Base-by-base conservation (phyloP, 2,888 invertebrate species). In the Didymodactylos carnosus region DNA sequence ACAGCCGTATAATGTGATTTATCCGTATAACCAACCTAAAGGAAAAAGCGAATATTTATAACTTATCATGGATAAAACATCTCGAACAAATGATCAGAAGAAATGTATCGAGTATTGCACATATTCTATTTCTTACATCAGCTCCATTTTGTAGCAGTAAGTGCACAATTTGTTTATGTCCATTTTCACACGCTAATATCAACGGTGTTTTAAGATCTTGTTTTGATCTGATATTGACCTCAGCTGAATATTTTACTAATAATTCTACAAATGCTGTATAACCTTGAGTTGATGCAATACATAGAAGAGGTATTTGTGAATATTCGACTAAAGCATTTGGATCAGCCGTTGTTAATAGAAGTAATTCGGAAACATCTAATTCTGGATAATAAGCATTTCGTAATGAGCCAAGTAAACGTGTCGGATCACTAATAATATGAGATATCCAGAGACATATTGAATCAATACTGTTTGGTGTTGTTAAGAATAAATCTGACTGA, bases 261-360 rank as follows among this genome's bases (percentile, higher is more conserved):
- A 94, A 85, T 5, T 90, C 89, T 7, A 92, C 91, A 91, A 95
- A 91, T 13, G 93, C 90, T 23, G 89, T 86, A 73, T 91, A 91
- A n/a, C 94, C 95, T 84, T 93, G 91, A 78, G 91, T 89, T 0
- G 94, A 89, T 78, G 90, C 91, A 85, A 94, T 89, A 80, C 92
- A 92, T 3, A 97, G 84, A 39, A 91, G 87, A 0, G 94, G 92
- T 0, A 84, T 79, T 25, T 80, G 62, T 19, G 35, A n/a, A n/a
- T 29, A 62, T 35, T 62, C 35, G n/a, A 62, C 62, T 62, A 62
- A 35, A 19, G 62, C 29, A 35, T 62, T 14, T 29, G 62, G 62
- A 62, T 62, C n/a, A 14, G 62, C 62, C n/a, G 62, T 35, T 62
- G n/a, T 62, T 35, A 62, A 35, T 62, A 62, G 35, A n/a, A 62